Conservation (phyloP, 2,113 vertebrate genomes). For the Dissostichus mawsoni region DNA sequence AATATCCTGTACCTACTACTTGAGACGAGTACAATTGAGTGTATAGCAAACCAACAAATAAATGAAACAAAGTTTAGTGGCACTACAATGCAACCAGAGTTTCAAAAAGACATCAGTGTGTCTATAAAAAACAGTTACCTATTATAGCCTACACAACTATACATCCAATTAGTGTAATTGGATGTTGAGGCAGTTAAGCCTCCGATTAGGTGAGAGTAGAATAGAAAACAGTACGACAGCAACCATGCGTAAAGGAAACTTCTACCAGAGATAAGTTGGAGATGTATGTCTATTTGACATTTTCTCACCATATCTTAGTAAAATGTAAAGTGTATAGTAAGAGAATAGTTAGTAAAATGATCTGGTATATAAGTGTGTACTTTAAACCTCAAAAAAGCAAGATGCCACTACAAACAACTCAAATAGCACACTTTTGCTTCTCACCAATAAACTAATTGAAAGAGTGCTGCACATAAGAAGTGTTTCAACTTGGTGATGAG, state of each 20-base stretch:
- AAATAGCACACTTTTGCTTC: slow-evolving; percentile 8
- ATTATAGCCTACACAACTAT: slow-evolving; percentile 63
- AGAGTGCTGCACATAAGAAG: slow-evolving; percentile 42
- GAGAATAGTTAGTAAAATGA: background rate
- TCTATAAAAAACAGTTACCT: slow-evolving; percentile 61
- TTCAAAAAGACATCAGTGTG: slow-evolving; percentile 22
- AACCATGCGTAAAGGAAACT: slow-evolving; percentile 31
- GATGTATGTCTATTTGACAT: slow-evolving; percentile 23
- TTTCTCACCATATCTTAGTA: background rate
- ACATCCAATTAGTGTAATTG: slow-evolving; percentile 80
- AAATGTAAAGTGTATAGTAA: background rate
- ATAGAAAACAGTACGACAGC: slow-evolving; percentile 69
- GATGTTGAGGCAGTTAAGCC: slow-evolving; percentile 72
- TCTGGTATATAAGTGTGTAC: background rate
- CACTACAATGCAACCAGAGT: slow-evolving; percentile 7
- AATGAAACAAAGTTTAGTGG: background rate
- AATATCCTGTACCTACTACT: background rate
- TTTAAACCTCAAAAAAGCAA: slow-evolving; percentile 3
- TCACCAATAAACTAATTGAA: slow-evolving; percentile 30
- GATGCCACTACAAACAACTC: background rate
- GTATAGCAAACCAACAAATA: background rate
- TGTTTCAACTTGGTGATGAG: slow-evolving; percentile 64
- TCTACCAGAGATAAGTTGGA: slow-evolving; percentile 28
- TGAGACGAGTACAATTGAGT: background rate
- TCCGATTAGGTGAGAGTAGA: slow-evolving; percentile 75